Conservation (phyloP, 1,140 invertebrate species). For the Elysia chlorotica region DNA sequence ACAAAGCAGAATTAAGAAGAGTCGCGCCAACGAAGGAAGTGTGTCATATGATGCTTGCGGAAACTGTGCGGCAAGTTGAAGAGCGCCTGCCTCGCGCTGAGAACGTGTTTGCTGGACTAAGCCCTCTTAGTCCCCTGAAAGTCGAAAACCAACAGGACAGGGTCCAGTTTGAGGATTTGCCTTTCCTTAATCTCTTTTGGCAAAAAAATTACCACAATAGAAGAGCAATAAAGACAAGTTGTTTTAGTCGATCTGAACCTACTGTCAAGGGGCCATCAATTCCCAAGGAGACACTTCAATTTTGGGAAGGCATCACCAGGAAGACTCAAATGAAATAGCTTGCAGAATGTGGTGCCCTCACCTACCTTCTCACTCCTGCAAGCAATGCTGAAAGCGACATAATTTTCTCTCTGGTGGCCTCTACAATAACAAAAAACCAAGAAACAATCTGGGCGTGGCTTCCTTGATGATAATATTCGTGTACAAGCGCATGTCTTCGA, state of each 20-base stretch:
- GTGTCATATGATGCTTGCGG: background rate
- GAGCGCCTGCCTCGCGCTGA: background rate
- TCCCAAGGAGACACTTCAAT: background rate
- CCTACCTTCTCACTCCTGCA: background rate
- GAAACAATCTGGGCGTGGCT: background rate
- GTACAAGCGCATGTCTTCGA: background rate
- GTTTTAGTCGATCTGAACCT: background rate
- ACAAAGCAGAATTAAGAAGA: background rate
- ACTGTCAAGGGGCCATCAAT: background rate
- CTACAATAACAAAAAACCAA: background rate
- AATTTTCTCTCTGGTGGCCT: background rate
- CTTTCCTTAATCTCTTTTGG: background rate
- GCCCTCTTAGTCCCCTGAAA: too few species aligned
- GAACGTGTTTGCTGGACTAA: background rate
- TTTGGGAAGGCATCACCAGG: background rate
- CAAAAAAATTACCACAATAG: background rate
- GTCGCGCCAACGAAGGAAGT: background rate
- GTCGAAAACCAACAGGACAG: background rate
- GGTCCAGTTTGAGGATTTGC: background rate
- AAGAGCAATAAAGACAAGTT: background rate
- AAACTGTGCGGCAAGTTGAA: background rate
- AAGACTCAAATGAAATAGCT: background rate
- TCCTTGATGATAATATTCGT: background rate
- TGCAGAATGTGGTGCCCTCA: background rate
- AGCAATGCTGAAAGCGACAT: background rate